A percentile compares a stretch with the other conserved stretches of the same genome.
Evolutionary conservation across 2,113 vertebrate species (phyloP).

Genomic region (Sorex araneus): DNA sequence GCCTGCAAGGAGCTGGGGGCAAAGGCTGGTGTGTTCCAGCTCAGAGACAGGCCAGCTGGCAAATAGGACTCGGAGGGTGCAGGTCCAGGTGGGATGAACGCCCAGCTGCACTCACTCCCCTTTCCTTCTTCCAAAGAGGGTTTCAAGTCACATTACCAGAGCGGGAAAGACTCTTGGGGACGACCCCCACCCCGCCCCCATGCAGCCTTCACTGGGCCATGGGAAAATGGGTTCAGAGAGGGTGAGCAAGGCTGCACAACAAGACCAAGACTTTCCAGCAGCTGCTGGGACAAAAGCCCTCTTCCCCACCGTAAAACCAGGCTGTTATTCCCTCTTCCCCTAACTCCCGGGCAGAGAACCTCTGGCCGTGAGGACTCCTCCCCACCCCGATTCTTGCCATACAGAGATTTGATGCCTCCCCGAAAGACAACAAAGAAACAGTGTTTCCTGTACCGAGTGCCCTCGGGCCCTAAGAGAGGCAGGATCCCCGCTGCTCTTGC

Average conservation of each 20-base stretch:
- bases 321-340: neutral
- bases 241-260: neutral
- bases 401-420: constrained; percentile 58
- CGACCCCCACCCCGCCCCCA: too few relatives aligned
- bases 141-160: neutral
- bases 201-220: neutral
- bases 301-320: neutral
- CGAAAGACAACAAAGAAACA: constrained; percentile 45
- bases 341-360: neutral
- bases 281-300: neutral
- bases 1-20: neutral
- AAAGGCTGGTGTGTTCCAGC: neutral
- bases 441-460: constrained; percentile 14
- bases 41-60: neutral
- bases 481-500: constrained; percentile 8
- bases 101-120: neutral
- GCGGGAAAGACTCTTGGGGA: neutral
- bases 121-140: constrained; percentile 9
- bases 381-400: neutral
- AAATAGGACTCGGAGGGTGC: neutral
- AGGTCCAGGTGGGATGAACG: neutral
- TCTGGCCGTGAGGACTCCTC: neutral
- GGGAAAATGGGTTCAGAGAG: neutral
- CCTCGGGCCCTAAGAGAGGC: neutral
- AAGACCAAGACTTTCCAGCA: too few relatives aligned